Percentiles rank a stretch among this genome's conserved stretches.
phyloP scores from a whole-genome alignment of 2,797 vertebrate species.

The Antrozous pallidus region DNA sequence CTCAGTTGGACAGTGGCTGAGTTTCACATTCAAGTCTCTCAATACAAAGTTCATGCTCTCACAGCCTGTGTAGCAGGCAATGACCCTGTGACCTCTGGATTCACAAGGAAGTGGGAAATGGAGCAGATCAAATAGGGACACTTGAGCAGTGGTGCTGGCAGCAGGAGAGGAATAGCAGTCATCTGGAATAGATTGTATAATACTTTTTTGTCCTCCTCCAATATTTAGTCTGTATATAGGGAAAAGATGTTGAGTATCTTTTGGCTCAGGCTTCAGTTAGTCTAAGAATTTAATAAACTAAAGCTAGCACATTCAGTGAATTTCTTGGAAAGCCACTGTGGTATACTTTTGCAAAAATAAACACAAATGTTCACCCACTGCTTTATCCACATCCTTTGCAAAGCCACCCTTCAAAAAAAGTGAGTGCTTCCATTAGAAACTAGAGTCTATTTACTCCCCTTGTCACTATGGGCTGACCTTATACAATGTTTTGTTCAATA shows the following conservation, averaged over 20 bases:
- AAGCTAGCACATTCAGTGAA: not conserved
- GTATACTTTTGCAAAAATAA: not conserved
- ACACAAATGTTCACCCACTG: not conserved
- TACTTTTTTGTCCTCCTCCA: not conserved
- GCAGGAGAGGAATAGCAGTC: not conserved
- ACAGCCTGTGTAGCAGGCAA: not conserved
- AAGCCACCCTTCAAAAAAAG: not conserved
- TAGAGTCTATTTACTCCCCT: not conserved
- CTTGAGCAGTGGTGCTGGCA: not conserved
- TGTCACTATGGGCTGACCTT: not conserved
- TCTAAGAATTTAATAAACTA: not conserved
- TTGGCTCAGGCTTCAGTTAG: not conserved
- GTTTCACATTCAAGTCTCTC: not conserved
- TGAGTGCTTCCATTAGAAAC: not conserved
- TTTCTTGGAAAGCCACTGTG: not conserved
- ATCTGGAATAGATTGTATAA: not conserved
- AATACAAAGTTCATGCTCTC: not conserved
- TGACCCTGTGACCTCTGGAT: not conserved
- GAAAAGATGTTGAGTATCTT: slow-evolving; percentile 13
- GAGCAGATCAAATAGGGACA: not conserved
- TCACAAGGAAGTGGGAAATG: not conserved
- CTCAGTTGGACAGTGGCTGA: not conserved
- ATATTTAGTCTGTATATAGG: not conserved
- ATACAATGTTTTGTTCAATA: not conserved
- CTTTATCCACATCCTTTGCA: not conserved